Evolutionary conservation across 2,797 vertebrate species (phyloP).

Genomic region (Rallus crepitans): DNA sequence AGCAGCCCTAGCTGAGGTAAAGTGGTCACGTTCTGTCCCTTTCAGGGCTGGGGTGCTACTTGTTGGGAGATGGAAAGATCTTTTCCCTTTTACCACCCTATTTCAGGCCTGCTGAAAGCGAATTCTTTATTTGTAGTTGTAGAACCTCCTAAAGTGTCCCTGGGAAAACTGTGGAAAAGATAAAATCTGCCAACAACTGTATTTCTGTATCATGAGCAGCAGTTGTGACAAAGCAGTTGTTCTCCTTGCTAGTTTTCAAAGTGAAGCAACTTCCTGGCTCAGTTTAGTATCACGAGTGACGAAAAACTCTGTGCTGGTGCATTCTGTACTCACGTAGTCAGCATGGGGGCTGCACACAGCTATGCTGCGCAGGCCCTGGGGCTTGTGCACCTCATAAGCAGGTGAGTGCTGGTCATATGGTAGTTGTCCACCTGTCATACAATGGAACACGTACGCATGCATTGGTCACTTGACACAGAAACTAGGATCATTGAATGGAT

Average conservation of each 20-base stretch:
- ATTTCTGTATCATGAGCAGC: not conserved
- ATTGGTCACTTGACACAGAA: not conserved
- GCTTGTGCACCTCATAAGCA: not conserved
- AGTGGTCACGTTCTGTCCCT: not conserved
- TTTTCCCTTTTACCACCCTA: not conserved
- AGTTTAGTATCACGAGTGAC: not conserved
- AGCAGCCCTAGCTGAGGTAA: not conserved
- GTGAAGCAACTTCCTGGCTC: not conserved
- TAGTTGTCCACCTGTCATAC: accelerated
- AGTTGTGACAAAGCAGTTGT: not conserved
- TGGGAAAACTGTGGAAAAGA: not conserved
- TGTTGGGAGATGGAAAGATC: not conserved
- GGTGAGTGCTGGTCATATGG: accelerated
- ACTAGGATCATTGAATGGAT: too few species aligned
- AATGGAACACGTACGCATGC: accelerated
- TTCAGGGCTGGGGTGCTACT: not conserved
- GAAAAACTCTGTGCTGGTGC: not conserved
- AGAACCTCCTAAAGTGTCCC: not conserved
- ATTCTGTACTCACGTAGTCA: not conserved
- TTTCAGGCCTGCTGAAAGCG: not conserved
- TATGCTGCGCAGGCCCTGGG: not conserved
- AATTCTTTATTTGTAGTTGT: not conserved
- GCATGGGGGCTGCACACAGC: not conserved
- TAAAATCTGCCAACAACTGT: not conserved
- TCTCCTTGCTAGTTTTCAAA: not conserved